Evolutionary conservation across 2,113 vertebrate species (phyloP).

Genomic region (Podocnemis expansa): DNA sequence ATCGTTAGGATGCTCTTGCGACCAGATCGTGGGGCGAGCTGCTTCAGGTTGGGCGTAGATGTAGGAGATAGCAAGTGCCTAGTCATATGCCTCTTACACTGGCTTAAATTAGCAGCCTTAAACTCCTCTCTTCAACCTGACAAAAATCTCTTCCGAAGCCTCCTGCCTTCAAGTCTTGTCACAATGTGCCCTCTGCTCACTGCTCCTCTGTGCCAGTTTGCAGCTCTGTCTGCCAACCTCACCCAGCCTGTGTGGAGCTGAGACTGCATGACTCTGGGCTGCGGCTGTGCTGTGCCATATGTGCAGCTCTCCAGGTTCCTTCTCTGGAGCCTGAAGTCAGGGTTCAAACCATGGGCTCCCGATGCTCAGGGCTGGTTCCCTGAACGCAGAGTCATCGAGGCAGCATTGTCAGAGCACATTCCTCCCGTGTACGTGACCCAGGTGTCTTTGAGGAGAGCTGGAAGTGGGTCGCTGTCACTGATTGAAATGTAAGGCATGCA

Average conservation of each 20-base stretch:
- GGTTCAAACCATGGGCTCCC: neutral
- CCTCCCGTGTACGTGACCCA: accelerated
- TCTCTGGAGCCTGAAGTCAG: accelerated
- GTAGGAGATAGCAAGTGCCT: neutral
- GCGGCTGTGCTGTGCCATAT: neutral
- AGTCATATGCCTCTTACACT: neutral
- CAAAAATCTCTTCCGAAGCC: neutral
- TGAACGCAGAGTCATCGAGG: neutral
- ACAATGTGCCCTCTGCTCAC: neutral
- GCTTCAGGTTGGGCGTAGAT: neutral
- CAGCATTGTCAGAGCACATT: neutral
- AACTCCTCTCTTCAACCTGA: neutral
- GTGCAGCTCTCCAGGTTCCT: accelerated
- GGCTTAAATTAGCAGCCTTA: neutral
- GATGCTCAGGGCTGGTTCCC: neutral
- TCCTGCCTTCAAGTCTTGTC: neutral
- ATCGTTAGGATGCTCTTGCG: neutral
- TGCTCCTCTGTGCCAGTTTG: accelerated
- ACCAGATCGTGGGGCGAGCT: neutral
- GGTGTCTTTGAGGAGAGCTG: neutral
- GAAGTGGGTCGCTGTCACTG: neutral
- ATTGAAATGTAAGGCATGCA: neutral
- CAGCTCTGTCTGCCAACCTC: neutral
- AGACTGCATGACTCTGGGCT: accelerated
- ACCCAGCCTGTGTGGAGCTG: accelerated